Evolutionary conservation across 2,113 vertebrate genomes (phyloP), one percentile per base, ranked within the genome.

Genomic region (Psilopogon haemacephalus): DNA sequence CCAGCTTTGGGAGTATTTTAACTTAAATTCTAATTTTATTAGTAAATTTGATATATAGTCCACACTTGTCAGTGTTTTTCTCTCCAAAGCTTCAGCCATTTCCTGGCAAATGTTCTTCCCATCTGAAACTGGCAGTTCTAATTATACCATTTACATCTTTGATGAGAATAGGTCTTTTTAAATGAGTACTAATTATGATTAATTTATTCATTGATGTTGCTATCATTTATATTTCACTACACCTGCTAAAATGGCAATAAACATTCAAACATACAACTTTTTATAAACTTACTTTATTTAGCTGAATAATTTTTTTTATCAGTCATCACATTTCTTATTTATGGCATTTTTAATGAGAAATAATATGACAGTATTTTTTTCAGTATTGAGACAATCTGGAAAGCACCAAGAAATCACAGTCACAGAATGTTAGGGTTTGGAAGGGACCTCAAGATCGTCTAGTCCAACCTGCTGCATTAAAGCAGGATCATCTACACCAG

Each of bases 141-240:
- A 73, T 70, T 76, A 70, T 55, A 87, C 5, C 6, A 71, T 55
- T 33, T 76, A 70, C 28, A 76, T 72, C 62, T 89, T 82, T 83
- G 46, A 94, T 91, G 37, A 72, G 35, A 65, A 94, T 84, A 84
- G 11, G 4, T 37, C 7, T 87, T 94, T 87, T 82, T 55, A 92
- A 75, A 23, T 14, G 12, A 81, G 16, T 50, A 15, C 9, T 75
- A 88, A 92, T 89, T 92, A 83, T 35, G 38, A 87, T 69, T 69
- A 84, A 94, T 87, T 76, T 82, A 75, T 91, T 92, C 59, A 70
- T 67, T 76, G 40, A 85, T 62, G 32, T 19, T 86, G 11, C 33
- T 84, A 42, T 84, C 18, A 65, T 75, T 89, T 92, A 40, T 73
- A 82, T 11, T 62, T 69, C 54, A 84, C 67, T 79, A 62, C 42